Evolutionary conservation across 2,888 invertebrate species (phyloP).

Genomic region (Sicus ferrugineus): DNA sequence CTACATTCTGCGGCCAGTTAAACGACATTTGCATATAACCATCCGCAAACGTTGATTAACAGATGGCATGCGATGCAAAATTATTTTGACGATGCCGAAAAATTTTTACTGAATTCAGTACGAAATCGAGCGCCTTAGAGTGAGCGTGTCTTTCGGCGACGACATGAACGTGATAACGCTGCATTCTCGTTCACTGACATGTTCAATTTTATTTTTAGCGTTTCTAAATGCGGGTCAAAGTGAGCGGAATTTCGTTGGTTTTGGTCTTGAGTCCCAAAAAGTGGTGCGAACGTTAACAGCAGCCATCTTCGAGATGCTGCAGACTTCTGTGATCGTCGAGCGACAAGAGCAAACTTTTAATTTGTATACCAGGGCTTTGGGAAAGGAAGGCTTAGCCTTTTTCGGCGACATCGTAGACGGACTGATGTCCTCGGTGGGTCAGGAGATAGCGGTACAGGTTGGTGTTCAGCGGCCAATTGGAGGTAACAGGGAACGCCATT

Average conservation of each 20-base stretch:
- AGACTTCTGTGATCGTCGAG: conserved; percentile 31
- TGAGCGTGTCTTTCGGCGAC: not conserved
- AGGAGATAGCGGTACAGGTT: conserved; percentile 38
- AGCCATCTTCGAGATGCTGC: conserved; percentile 41
- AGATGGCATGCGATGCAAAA: conserved; percentile 4
- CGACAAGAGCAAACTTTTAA: conserved; percentile 35
- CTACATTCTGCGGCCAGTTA: too few relatives aligned
- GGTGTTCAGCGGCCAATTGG: conserved; percentile 38
- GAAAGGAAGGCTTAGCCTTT: conserved; percentile 31
- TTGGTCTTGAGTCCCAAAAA: not conserved
- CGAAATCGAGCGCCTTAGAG: too few relatives aligned
- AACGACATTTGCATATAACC: too few relatives aligned
- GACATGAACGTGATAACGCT: not conserved
- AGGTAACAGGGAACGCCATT: conserved; percentile 42
- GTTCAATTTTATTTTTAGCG: not conserved
- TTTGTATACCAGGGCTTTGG: conserved; percentile 34
- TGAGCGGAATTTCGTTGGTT: not conserved
- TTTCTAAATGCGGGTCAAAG: not conserved
- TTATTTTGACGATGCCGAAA: not conserved
- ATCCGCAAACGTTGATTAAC: not conserved
- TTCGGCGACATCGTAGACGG: conserved; percentile 42
- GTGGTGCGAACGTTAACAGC: conserved; percentile 26
- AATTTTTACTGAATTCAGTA: not conserved
- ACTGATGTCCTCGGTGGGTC: conserved; percentile 27
- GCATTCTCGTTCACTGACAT: not conserved